Evolutionary conservation across 2,888 invertebrate genomes (phyloP).

Genomic region (Mesoligia furuncula): DNA sequence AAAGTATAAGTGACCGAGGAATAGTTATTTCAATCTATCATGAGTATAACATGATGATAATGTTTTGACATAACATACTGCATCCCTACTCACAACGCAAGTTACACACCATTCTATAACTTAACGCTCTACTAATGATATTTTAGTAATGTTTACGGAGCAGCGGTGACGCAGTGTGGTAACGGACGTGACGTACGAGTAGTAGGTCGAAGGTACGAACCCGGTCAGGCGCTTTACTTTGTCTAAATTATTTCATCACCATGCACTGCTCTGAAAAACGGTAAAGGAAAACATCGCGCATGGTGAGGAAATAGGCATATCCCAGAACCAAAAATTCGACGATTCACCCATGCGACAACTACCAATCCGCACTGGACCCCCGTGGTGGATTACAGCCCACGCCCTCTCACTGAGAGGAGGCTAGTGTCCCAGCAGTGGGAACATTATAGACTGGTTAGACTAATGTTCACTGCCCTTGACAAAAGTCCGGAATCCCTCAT

Average conservation of each 20-base stretch:
- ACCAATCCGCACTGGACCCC: too few species aligned
- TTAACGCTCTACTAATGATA: background rate
- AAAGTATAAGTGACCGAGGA: slow-evolving; percentile 27
- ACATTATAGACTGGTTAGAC: background rate
- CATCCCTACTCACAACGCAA: background rate
- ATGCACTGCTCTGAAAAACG: background rate
- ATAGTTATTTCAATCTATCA: slow-evolving; percentile 23
- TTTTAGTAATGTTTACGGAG: background rate
- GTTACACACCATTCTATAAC: background rate
- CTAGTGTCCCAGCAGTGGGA: background rate
- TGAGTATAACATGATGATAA: slow-evolving; percentile 6
- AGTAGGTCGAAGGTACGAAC: too few species aligned
- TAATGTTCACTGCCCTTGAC: background rate
- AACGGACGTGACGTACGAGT: too few species aligned
- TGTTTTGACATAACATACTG: slow-evolving; percentile 12
- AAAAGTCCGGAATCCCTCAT: background rate
- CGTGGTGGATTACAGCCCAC: too few species aligned
- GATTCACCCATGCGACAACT: background rate
- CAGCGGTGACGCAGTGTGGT: background rate
- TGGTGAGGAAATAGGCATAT: background rate
- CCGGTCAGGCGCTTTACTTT: too few species aligned
- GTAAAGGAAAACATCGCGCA: background rate
- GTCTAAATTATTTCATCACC: too few species aligned
- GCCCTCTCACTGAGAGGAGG: too few species aligned
- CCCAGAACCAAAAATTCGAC: background rate